Evolutionary conservation across 2,797 vertebrate genomes (phyloP).

Genomic region (Pyrocephalus nanus): DNA sequence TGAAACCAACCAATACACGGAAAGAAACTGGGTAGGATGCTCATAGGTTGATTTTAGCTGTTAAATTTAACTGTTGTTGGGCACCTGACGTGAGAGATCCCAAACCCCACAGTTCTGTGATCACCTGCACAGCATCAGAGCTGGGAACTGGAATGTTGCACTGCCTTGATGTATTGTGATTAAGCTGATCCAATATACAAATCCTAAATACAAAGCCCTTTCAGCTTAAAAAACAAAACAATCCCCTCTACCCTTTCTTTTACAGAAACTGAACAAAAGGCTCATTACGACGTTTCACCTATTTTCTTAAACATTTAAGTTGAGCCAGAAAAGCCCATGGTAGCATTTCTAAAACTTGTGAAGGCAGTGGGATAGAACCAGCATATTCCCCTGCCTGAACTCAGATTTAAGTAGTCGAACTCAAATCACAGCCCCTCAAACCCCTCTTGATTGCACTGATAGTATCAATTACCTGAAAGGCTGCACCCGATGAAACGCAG

Average conservation of each 20-base stretch:
- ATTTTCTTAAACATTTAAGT: constrained; percentile 2
- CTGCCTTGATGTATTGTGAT: neutral
- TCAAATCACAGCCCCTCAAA: neutral
- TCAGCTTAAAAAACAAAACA: neutral
- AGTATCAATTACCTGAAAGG: neutral
- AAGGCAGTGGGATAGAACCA: neutral
- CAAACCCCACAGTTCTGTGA: neutral
- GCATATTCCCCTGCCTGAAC: neutral
- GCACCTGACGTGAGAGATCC: neutral
- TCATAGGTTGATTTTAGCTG: neutral
- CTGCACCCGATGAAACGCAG: neutral
- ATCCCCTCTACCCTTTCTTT: neutral
- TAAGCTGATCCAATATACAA: neutral
- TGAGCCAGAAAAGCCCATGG: neutral
- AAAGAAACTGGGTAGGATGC: neutral
- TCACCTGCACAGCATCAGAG: neutral
- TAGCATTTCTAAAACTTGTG: neutral
- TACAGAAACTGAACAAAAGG: neutral
- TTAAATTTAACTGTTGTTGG: neutral
- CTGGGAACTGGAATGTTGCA: neutral
- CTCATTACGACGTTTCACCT: neutral
- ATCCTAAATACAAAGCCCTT: neutral
- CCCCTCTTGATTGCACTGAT: neutral
- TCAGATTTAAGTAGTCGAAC: neutral
- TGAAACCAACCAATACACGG: neutral